Evolutionary conservation across 2,113 vertebrate genomes (phyloP).

Genomic region (Sardina pilchardus): DNA sequence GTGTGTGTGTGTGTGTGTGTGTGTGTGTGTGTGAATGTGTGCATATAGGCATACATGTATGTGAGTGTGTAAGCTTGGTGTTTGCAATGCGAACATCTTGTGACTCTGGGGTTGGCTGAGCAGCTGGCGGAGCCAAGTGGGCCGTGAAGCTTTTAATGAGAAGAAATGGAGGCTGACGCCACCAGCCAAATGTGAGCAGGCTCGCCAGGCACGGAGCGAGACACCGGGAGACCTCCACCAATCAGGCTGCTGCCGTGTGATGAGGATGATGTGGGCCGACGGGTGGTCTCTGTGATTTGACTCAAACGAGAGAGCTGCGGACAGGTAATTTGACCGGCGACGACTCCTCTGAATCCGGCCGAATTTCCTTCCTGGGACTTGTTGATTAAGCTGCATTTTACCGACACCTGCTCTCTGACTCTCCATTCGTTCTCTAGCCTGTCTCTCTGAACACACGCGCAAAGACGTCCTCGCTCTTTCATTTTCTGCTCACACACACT

Average conservation of each 20-base stretch:
- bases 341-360: not conserved
- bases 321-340: not conserved
- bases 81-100: conserved; percentile 50
- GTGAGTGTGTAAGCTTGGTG: not conserved
- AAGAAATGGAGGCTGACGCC: conserved; percentile 37
- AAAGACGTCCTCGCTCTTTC: not conserved
- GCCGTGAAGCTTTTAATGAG: conserved; percentile 61
- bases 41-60: conserved; percentile 13
- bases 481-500: not conserved
- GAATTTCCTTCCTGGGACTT: not conserved
- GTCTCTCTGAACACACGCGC: not conserved
- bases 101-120: conserved; percentile 46
- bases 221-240: not conserved
- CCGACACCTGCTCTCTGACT: not conserved
- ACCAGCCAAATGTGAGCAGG: not conserved
- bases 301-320: not conserved
- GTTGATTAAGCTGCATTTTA: not conserved
- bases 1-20: not conserved
- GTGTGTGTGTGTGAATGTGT: not conserved
- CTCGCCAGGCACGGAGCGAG: not conserved
- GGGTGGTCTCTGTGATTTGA: not conserved
- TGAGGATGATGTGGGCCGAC: not conserved
- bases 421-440: not conserved
- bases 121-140: conserved; percentile 44
- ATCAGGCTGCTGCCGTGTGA: not conserved